phyloP scores from a whole-genome alignment of 1,140 invertebrate genomes.

The Mycetomoellerius zeteki region DNA sequence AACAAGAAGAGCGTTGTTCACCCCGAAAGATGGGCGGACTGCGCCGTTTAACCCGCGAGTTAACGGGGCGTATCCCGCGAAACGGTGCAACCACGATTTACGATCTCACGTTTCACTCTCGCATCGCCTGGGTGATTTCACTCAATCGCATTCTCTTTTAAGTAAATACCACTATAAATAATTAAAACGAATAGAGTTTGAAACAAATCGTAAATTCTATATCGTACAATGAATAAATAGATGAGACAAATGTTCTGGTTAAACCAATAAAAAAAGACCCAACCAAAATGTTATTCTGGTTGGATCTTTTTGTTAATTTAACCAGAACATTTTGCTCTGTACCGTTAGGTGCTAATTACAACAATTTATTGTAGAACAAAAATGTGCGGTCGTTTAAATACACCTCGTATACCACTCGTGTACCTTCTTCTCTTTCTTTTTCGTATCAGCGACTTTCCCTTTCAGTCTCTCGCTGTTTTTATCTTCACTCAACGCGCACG shows the following conservation, averaged over 20 bases:
- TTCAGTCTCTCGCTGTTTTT: constrained; percentile 9
- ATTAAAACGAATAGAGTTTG: background rate
- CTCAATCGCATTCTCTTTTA: background rate
- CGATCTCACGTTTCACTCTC: constrained; percentile 72
- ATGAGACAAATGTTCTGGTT: no score
- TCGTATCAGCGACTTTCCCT: background rate
- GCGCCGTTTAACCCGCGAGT: constrained; percentile 75
- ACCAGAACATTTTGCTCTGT: no score
- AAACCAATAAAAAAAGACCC: no score
- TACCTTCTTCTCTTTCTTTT: constrained; percentile 2
- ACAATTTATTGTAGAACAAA: background rate
- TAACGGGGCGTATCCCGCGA: constrained; percentile 79
- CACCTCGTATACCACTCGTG: constrained; percentile 11
- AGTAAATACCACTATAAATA: background rate
- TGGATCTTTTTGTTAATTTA: no score
- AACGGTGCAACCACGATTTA: constrained; percentile 79
- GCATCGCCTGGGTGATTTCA: constrained; percentile 2
- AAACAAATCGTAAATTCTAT: background rate
- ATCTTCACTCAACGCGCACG: constrained; percentile 3
- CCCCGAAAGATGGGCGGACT: constrained; percentile 73
- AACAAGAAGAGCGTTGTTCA: constrained; percentile 58
- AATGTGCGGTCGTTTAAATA: background rate
- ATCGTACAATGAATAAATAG: background rate
- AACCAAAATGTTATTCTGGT: no score
- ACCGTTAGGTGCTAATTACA: background rate